phyloP scores from a whole-genome alignment of 2,888 invertebrate species.

The Leucoma salicis region DNA sequence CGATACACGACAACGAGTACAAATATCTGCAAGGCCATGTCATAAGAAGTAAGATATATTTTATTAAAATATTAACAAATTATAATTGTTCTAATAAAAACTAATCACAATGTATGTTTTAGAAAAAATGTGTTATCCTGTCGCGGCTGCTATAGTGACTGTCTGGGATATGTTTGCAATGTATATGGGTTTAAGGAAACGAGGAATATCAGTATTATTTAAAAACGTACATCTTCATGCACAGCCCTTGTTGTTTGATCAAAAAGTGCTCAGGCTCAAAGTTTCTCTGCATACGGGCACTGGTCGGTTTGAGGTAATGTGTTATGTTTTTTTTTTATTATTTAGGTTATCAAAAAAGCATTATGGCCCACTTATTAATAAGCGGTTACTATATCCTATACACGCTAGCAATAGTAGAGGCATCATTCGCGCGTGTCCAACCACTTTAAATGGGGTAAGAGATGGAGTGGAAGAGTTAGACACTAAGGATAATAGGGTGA shows the following conservation, averaged over 20 bases:
- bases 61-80: neutral
- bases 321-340: too few relatives aligned
- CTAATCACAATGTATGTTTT: slow-evolving; percentile 7
- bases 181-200: slow-evolving; percentile 73
- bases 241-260: slow-evolving; percentile 79
- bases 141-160: slow-evolving; percentile 86
- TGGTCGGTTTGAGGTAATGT: slow-evolving; percentile 78
- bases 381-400: too few relatives aligned
- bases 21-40: slow-evolving; percentile 87
- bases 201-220: slow-evolving; percentile 85
- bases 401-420: too few relatives aligned
- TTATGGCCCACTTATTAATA: too few relatives aligned
- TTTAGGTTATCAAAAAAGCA: too few relatives aligned
- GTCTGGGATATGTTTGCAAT: slow-evolving; percentile 87
- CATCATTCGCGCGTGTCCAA: too few relatives aligned
- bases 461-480: too few relatives aligned
- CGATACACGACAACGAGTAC: slow-evolving; percentile 76
- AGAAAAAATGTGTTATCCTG: slow-evolving; percentile 87
- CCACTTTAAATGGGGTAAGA: too few relatives aligned
- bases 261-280: slow-evolving; percentile 72
- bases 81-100: neutral
- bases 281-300: slow-evolving; percentile 82
- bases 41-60: slow-evolving; percentile 84
- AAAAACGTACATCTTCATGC: slow-evolving; percentile 82
- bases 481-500: too few relatives aligned